Conservation (phyloP, 2,113 vertebrate genomes). For the Mirza zaza region DNA sequence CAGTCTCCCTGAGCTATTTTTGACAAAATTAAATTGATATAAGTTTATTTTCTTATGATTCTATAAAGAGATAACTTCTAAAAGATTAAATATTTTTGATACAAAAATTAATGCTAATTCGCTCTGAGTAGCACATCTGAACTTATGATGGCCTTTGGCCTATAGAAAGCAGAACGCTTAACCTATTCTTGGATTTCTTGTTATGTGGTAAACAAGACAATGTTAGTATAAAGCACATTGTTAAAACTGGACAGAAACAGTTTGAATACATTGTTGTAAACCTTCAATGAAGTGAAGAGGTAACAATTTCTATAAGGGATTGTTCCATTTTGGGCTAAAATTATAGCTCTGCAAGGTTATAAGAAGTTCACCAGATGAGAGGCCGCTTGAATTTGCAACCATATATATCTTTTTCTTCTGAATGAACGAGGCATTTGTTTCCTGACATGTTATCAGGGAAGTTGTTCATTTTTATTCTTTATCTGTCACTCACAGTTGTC, state of each 20-base stretch:
- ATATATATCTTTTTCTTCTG: conserved; percentile 56
- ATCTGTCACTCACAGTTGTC: conserved; percentile 73
- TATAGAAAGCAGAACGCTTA: conserved; percentile 8
- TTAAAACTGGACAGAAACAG: conserved; percentile 55
- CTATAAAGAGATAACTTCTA: not conserved
- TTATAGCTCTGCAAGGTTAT: conserved; percentile 60
- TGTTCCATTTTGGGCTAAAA: conserved; percentile 63
- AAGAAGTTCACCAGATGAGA: conserved; percentile 58
- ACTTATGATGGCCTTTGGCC: not conserved
- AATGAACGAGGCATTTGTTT: conserved; percentile 70
- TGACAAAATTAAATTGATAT: not conserved
- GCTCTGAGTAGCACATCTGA: not conserved
- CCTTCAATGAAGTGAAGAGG: conserved; percentile 53
- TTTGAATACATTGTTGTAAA: conserved; percentile 54
- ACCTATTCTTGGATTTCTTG: conserved; percentile 56
- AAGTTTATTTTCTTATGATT: not conserved
- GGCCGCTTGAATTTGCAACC: not conserved
- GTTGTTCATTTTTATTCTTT: conserved; percentile 73
- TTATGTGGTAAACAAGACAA: conserved; percentile 9
- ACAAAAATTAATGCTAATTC: not conserved
- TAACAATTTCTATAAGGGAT: conserved; percentile 69
- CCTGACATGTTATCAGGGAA: conserved; percentile 71
- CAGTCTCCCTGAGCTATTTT: conserved; percentile 23
- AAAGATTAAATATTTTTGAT: conserved; percentile 2
- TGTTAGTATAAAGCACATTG: conserved; percentile 42